Evolutionary conservation across 2,797 vertebrate species (phyloP), one percentile per base, ranked within the genome.

Genomic region (Malacoraja senta): DNA sequence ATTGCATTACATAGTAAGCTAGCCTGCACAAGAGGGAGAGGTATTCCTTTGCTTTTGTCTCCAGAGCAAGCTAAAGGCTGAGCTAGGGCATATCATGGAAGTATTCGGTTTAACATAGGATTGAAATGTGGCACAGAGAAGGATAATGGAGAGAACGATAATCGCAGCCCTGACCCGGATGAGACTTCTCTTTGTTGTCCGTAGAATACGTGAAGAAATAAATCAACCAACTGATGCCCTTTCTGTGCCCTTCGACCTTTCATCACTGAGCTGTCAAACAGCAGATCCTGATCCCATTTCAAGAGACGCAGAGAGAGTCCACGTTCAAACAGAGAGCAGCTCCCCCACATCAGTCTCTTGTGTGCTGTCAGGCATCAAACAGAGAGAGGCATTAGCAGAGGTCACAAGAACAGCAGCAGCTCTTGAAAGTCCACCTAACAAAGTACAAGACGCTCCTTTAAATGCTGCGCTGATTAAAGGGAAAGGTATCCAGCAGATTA

Each of bases 321-420:
- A 3, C n/a, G 32, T 88, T 88, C 61, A 86, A 32, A 86, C 58
- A 35, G 61, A 35, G 61, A 68, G n/a, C 84, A 65, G 29, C 61
- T 65, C 15, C 53, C 21, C 61, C n/a, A 8, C 84, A n/a, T 88
- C 84, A 68, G 61, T 32, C 84, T 83, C 58, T 13, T 93, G 94
- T 0, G 24, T 94, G 94, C 93, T 93, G 93, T 53, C 12, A 8
- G 94, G 93, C 94, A 95, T 94, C 93, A 95, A 94, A 95, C 94
- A 78, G 71, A 58, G 88, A 91, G 91, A 93, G 81, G 94, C 0
- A 1, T 80, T 35, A n/a, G 35, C 90, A 88, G 94, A 94, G 94
- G 94, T 94, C 94, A 71, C 26, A 10, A 1, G 93, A 93, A 93
- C 93, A 35, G 53, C 53, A n/a, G 53, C 53, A n/a, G 26, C 26